Conservation (phyloP, 1,140 invertebrate species). For the Lordiphosa stackelbergi region DNA sequence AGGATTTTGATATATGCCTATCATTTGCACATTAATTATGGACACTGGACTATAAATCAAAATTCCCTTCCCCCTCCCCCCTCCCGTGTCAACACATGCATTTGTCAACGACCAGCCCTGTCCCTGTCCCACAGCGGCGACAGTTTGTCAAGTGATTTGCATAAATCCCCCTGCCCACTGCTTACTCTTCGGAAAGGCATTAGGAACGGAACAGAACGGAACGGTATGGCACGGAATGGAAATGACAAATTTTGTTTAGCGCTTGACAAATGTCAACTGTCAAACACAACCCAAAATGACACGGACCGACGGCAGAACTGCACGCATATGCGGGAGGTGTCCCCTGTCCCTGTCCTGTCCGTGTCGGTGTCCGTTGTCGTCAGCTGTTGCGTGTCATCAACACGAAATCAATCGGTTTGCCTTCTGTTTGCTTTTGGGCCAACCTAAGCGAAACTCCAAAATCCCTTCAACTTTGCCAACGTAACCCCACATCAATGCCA, state of each 20-base stretch:
- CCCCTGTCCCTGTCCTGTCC: neutral
- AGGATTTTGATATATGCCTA: slow-evolving; percentile 41
- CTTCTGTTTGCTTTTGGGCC: slow-evolving; percentile 52
- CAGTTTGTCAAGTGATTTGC: slow-evolving; percentile 64
- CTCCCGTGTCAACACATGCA: slow-evolving; percentile 65
- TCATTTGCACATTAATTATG: slow-evolving; percentile 75
- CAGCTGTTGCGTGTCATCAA: slow-evolving; percentile 52
- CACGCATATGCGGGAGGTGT: no score
- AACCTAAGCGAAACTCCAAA: neutral
- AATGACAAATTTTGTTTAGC: slow-evolving; percentile 68
- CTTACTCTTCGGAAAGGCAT: slow-evolving; percentile 48
- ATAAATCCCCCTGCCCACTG: slow-evolving; percentile 52
- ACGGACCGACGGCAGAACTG: slow-evolving; percentile 11
- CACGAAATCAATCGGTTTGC: slow-evolving; percentile 43
- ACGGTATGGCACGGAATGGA: slow-evolving; percentile 21
- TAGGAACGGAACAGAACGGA: slow-evolving; percentile 21
- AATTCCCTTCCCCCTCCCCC: slow-evolving; percentile 29
- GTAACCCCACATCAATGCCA: no score
- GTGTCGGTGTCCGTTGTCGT: neutral
- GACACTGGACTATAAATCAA: slow-evolving; percentile 68
- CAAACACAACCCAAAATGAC: slow-evolving; percentile 50
- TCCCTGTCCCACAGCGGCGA: slow-evolving; percentile 20
- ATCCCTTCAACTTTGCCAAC: no score
- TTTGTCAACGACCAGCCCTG: slow-evolving; percentile 58
- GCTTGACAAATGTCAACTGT: slow-evolving; percentile 76